These are phyloP conservation scores for Agelaius phoeniceus DNA, from an alignment of 2,113 vertebrate genomes.

Conservation along the genomic window DNA sequence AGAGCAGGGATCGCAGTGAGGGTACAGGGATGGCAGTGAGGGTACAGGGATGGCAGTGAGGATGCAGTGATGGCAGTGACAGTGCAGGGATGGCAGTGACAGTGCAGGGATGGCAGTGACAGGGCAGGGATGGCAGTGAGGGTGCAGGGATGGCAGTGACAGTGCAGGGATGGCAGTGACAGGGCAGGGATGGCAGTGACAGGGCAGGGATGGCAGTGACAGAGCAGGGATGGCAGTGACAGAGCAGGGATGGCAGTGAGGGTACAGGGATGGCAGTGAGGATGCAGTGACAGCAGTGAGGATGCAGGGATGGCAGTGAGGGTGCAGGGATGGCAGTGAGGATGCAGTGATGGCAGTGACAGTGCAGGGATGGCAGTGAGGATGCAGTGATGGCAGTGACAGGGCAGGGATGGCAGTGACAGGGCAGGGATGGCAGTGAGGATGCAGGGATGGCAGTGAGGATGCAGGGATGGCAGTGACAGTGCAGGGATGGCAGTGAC, in stretches of 20 bases:
- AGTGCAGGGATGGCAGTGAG: background rate
- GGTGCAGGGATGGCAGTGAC: background rate
- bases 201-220: too few relatives aligned
- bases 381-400: background rate
- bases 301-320: too few relatives aligned
- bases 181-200: accelerated
- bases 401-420: background rate
- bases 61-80: background rate
- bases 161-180: background rate
- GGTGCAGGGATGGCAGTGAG: background rate
- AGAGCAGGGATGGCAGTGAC: background rate
- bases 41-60: background rate
- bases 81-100: background rate
- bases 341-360: accelerated
- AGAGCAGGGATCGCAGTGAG: background rate
- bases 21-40: background rate
- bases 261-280: too few relatives aligned
- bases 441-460: background rate
- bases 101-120: background rate
- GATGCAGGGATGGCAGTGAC: accelerated
- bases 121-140: background rate
- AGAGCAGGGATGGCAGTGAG: background rate
- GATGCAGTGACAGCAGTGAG: accelerated
- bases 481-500: background rate
- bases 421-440: too few relatives aligned